phyloP scores from a whole-genome alignment of 2,113 vertebrate genomes.

The Poeciliopsis occidentalis region DNA sequence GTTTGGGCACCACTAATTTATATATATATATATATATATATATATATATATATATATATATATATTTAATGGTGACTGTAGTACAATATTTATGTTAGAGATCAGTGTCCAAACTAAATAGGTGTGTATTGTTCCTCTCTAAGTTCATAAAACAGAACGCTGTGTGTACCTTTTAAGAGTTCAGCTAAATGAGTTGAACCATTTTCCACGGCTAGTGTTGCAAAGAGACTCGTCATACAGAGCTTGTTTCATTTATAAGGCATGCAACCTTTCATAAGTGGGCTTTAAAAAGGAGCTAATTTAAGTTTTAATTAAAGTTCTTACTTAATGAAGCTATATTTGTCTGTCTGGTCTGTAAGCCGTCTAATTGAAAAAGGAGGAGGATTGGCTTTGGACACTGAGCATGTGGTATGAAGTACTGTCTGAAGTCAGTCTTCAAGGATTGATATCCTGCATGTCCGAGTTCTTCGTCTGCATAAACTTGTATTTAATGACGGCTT shows the following conservation, averaged over 20 bases:
- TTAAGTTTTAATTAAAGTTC: slow-evolving; percentile 65
- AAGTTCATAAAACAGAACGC: no score
- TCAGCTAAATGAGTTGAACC: slow-evolving; percentile 37
- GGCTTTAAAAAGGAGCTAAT: slow-evolving; percentile 54
- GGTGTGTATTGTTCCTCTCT: no score
- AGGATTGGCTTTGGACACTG: slow-evolving; percentile 17
- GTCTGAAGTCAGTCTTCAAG: no score
- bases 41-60: no score
- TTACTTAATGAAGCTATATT: slow-evolving; percentile 41
- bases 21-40: no score
- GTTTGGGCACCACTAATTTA: no score
- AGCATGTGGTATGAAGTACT: slow-evolving; percentile 22
- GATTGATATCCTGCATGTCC: no score
- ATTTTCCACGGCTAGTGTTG: slow-evolving; percentile 54
- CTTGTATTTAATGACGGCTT: no score
- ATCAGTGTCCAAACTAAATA: no score
- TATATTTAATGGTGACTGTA: no score
- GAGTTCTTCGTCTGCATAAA: no score
- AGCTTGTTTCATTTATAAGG: slow-evolving; percentile 62
- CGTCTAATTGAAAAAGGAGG: slow-evolving; percentile 45
- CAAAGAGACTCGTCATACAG: slow-evolving; percentile 56
- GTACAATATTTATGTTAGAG: no score
- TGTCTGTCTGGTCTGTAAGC: slow-evolving; percentile 31
- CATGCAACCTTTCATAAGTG: slow-evolving; percentile 47
- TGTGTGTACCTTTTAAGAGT: slow-evolving; percentile 21